These are phyloP conservation scores for Spatulosminthurus flaviceps DNA, from an alignment of 2,888 invertebrate species.

Conservation along the genomic window DNA sequence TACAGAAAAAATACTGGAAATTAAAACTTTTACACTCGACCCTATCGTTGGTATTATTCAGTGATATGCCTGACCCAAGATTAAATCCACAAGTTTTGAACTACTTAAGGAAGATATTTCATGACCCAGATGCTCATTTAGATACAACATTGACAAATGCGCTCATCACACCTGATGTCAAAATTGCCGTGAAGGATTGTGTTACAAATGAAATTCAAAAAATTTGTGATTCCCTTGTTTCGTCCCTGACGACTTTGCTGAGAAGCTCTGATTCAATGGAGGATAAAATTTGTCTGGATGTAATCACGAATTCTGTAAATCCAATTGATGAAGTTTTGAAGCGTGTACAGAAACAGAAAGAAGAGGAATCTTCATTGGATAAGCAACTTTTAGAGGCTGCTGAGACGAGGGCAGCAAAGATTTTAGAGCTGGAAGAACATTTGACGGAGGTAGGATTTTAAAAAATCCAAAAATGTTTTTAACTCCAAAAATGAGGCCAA, in stretches of 20 bases:
- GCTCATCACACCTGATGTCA: constrained; percentile 36
- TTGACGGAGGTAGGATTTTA: constrained; percentile 33
- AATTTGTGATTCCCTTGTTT: constrained; percentile 35
- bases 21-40: constrained; percentile 49
- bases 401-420: constrained; percentile 36
- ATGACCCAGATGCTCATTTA: not conserved
- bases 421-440: constrained; percentile 37
- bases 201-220: constrained; percentile 48
- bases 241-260: not conserved
- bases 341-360: not conserved
- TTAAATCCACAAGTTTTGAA: constrained; percentile 45
- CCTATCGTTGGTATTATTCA: constrained; percentile 47
- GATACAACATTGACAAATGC: not conserved
- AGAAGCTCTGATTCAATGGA: constrained; percentile 7
- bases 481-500: no score
- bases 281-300: not conserved
- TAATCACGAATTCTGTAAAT: not conserved
- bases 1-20: constrained; percentile 54
- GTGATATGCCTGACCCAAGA: constrained; percentile 47
- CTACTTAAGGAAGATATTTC: constrained; percentile 41
- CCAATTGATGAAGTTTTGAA: constrained; percentile 2
- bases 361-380: constrained; percentile 22
- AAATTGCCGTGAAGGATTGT: constrained; percentile 44
- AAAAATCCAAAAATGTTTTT: no score
- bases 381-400: constrained; percentile 22